Evolutionary conservation across 2,797 vertebrate species (phyloP).

Genomic region (Pseudochirops cupreus): DNA sequence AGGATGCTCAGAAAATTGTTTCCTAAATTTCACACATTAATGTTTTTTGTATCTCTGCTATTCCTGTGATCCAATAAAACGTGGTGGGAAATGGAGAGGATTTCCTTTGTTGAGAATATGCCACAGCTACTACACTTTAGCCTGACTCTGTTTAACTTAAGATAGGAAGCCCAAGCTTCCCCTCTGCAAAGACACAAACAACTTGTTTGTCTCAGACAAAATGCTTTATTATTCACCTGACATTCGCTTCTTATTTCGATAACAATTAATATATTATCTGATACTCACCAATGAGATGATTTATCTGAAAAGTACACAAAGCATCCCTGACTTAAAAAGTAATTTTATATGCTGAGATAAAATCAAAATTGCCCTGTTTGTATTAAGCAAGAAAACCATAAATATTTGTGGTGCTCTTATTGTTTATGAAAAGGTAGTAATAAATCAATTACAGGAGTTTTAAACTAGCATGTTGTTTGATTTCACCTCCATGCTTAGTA

Average conservation of each 20-base stretch:
- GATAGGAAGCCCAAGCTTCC: constrained; percentile 85
- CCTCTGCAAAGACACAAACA: constrained; percentile 80
- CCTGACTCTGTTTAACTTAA: constrained; percentile 80
- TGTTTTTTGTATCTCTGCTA: constrained; percentile 61
- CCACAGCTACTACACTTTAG: constrained; percentile 69
- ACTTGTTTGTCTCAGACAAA: constrained; percentile 66
- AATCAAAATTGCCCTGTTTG: not conserved
- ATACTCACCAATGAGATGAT: not conserved
- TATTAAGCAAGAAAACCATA: not conserved
- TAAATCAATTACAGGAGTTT: not conserved
- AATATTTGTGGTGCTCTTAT: not conserved
- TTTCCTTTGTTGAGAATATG: constrained; percentile 85
- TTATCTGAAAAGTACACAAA: constrained; percentile 23
- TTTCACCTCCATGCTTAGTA: not conserved
- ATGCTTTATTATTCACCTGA: constrained; percentile 56
- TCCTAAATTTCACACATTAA: constrained; percentile 73
- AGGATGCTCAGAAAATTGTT: constrained; percentile 82
- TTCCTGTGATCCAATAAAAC: constrained; percentile 70
- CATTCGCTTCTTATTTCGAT: constrained; percentile 28
- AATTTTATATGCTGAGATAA: not conserved
- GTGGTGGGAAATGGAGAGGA: constrained; percentile 84
- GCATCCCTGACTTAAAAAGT: not conserved
- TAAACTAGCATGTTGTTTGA: not conserved
- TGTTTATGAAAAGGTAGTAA: not conserved
- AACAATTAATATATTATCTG: not conserved